Evolutionary conservation across 2,888 invertebrate species (phyloP).

Genomic region (Thyatira batis): DNA sequence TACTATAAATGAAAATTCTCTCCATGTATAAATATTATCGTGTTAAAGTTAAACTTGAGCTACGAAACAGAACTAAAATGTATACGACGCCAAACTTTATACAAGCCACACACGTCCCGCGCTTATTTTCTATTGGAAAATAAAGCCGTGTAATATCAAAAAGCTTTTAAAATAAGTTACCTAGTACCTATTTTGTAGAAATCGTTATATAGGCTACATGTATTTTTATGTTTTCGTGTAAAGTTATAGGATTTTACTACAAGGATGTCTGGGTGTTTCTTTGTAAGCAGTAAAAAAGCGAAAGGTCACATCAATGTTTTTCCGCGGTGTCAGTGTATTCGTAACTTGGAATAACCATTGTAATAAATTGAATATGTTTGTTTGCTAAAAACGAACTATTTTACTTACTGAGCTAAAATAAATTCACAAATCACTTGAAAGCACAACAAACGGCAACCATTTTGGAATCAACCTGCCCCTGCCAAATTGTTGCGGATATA

Average conservation of each 20-base stretch:
- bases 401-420: constrained; percentile 45
- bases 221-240: not conserved
- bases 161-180: not conserved
- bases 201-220: not conserved
- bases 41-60: not conserved
- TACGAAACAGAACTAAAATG: constrained; percentile 23
- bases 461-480: constrained; percentile 72
- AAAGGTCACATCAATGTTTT: constrained; percentile 25
- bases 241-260: constrained; percentile 13
- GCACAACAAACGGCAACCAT: constrained; percentile 83
- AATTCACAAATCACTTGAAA: constrained; percentile 61
- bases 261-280: constrained; percentile 43
- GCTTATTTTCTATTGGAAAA: constrained; percentile 53
- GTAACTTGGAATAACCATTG: not conserved
- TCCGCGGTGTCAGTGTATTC: constrained; percentile 1
- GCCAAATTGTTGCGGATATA: constrained; percentile 57
- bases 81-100: constrained; percentile 56
- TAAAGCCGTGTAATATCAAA: not conserved
- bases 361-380: not conserved
- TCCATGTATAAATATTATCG: not conserved
- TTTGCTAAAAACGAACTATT: constrained; percentile 6
- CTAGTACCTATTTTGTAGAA: not conserved
- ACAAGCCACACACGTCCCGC: constrained; percentile 69
- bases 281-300: constrained; percentile 47
- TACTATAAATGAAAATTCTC: not conserved